phyloP scores from a whole-genome alignment of 1,140 invertebrate species.

The Lerema accius region DNA sequence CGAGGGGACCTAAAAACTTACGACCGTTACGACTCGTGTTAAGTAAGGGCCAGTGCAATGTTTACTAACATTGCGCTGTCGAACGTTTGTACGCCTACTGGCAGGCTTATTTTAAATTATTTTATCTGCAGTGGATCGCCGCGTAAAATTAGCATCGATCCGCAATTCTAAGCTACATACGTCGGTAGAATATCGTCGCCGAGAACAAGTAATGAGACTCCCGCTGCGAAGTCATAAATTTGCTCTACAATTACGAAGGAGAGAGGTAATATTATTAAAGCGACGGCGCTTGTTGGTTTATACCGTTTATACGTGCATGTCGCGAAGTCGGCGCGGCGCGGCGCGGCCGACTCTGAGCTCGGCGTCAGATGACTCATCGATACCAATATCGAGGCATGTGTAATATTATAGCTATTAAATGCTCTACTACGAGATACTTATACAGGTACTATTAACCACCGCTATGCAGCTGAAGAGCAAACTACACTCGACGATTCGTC shows the following conservation, averaged over 20 bases:
- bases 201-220: slow-evolving; percentile 36
- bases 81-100: slow-evolving; percentile 2
- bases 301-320: slow-evolving; percentile 32
- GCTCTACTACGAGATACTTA: slow-evolving; percentile 14
- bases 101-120: slow-evolving; percentile 11
- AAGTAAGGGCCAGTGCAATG: slow-evolving; percentile 6
- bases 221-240: slow-evolving; percentile 43
- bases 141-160: slow-evolving; percentile 13
- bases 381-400: slow-evolving; percentile 60
- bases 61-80: slow-evolving; percentile 14
- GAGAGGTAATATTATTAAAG: slow-evolving; percentile 35
- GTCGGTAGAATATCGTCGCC: slow-evolving; percentile 15
- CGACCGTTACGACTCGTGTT: not conserved
- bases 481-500: slow-evolving; percentile 1
- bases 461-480: not conserved
- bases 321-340: slow-evolving; percentile 47
- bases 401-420: slow-evolving; percentile 39
- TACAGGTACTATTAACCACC: slow-evolving; percentile 16
- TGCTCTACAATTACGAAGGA: slow-evolving; percentile 36
- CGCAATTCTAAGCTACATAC: slow-evolving; percentile 8
- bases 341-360: slow-evolving; percentile 60
- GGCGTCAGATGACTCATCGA: slow-evolving; percentile 67
- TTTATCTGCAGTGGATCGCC: slow-evolving; percentile 8
- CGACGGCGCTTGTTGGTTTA: slow-evolving; percentile 40
- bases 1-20: slow-evolving; percentile 5